Evolutionary conservation across 2,888 invertebrate species (phyloP), one percentile per base, ranked within the genome.

Genomic region (Euclidia mi): DNA sequence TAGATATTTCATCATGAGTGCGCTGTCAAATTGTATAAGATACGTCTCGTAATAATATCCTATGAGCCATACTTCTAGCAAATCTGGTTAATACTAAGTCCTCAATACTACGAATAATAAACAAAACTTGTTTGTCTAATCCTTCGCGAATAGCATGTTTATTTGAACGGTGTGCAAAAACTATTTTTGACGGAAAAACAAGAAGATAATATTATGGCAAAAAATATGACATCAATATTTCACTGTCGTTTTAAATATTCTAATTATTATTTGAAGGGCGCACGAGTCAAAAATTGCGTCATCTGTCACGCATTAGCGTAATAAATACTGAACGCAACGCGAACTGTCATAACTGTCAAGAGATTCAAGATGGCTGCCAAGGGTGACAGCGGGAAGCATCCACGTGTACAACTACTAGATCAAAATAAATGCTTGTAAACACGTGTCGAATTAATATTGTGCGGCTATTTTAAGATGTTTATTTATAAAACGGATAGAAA

Each of bases 331-430:
- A 55, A 65, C 47, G 52, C 46, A 61, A 56, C 42, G 46, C 60
- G 12, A 49, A 52, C 58, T 73, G 68, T 73, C 72, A 71, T 71
- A 73, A 65, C 45, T 56, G 58, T 68, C 68, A 75, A 43, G 31
- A 44, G 17, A 41, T 35, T 58, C 48, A 73, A 71, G 48, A 73
- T 73, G 76, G 60, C 57, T 40, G 71, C 67, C 52, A 60, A 20
- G 45, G 42, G 14, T 62, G 58, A 53, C 64, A 56, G 58, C 60
- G 42, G 40, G 58, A 17, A 47, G 55, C 50, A 46, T 58, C 56
- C 71, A 63, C 57, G 63, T 65, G 62, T 52, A 43, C 38, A 43
- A 60, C 17, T 18, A 52, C 50, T 44, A 34, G 50, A 50, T 63
- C n/a, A 44, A 61, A 71, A 73, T 75, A 71, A 63, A 71, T 56